phyloP scores from a whole-genome alignment of 1,140 invertebrate genomes.

The Aphaenogaster floridana region DNA sequence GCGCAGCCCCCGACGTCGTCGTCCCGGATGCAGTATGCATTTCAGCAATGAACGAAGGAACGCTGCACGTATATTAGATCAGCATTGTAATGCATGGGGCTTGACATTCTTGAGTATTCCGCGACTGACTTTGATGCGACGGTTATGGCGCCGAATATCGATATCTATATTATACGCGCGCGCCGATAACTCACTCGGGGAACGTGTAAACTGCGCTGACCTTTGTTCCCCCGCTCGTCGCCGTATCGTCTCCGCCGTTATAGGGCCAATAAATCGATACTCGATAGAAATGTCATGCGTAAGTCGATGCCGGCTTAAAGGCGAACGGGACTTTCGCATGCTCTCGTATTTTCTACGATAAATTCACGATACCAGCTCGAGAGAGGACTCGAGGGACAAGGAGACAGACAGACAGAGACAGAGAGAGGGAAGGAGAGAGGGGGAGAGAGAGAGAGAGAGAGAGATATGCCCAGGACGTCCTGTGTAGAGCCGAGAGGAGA shows the following conservation, averaged over 20 bases:
- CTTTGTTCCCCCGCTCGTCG: constrained; percentile 53
- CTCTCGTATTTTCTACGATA: constrained; percentile 55
- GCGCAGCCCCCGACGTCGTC: background rate
- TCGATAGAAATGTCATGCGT: constrained; percentile 64
- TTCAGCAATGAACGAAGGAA: constrained; percentile 58
- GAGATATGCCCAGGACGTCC: constrained; percentile 1
- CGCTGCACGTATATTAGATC: constrained; percentile 55
- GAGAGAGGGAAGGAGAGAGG: background rate
- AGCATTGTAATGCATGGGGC: constrained; percentile 50
- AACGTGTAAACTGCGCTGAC: constrained; percentile 60
- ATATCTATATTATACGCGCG: constrained; percentile 36
- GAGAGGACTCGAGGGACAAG: constrained; percentile 29
- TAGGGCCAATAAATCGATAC: constrained; percentile 56
- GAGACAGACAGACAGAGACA: background rate
- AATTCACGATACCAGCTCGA: constrained; percentile 42
- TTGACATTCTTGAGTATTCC: constrained; percentile 58
- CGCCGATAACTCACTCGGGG: constrained; percentile 43
- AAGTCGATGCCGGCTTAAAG: constrained; percentile 63
- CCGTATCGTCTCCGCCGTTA: constrained; percentile 44
- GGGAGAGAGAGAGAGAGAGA: background rate
- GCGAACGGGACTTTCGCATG: constrained; percentile 51
- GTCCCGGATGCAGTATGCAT: constrained; percentile 47
- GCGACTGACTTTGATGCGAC: constrained; percentile 58
- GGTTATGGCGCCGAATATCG: constrained; percentile 58
- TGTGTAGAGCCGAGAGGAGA: constrained; percentile 2